These are phyloP conservation scores for Drosophila colorata DNA, from an alignment of 2,888 invertebrate genomes.

Conservation along the genomic window DNA sequence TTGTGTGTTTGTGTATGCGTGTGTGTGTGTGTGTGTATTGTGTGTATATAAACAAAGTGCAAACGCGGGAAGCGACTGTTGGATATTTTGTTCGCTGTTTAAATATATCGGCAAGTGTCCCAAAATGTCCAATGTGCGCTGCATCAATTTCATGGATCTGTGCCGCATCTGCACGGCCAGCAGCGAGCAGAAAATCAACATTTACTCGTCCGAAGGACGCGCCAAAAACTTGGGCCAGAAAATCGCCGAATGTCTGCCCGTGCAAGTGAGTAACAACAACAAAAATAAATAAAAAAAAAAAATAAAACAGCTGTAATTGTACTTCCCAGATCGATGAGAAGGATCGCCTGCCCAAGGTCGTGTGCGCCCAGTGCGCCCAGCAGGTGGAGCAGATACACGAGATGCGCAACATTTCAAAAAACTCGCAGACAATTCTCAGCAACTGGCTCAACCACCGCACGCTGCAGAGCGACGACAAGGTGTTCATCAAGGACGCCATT, in stretches of 20 bases:
- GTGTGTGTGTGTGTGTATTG: constrained; percentile 18
- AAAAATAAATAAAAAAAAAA: not conserved
- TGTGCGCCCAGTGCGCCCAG: constrained; percentile 88
- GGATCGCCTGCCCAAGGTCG: constrained; percentile 89
- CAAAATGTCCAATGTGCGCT: constrained; percentile 88
- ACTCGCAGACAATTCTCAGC: constrained; percentile 89
- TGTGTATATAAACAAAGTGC: constrained; percentile 59
- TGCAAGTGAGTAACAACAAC: constrained; percentile 87
- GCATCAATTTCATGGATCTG: constrained; percentile 90
- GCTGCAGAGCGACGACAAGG: constrained; percentile 88
- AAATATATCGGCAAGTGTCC: not conserved
- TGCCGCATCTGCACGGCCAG: constrained; percentile 90
- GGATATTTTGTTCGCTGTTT: constrained; percentile 9
- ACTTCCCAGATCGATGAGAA: constrained; percentile 87
- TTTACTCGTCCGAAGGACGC: constrained; percentile 89
- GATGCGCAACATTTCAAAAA: constrained; percentile 88
- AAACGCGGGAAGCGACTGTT: constrained; percentile 41
- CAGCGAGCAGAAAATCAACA: constrained; percentile 88
- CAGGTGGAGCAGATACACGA: constrained; percentile 88
- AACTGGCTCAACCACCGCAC: constrained; percentile 89
- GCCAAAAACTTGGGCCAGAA: constrained; percentile 88
- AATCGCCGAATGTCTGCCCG: constrained; percentile 88
- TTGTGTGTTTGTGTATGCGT: constrained; percentile 25
- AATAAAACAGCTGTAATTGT: not conserved
- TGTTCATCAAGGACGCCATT: constrained; percentile 87